Conservation (phyloP, 2,888 invertebrate genomes). For the Coelopa pilipes region DNA sequence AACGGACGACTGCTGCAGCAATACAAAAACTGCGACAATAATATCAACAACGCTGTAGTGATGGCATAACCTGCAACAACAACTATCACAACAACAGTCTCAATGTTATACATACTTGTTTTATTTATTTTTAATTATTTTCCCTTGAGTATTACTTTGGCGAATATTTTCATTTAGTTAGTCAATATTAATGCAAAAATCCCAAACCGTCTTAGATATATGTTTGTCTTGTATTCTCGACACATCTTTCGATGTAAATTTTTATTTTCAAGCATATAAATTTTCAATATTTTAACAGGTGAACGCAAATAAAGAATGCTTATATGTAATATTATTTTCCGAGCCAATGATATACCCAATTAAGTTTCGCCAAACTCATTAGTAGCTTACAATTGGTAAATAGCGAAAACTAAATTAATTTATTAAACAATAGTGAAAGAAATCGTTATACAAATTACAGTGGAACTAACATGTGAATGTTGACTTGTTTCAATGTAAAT, state of each 20-base stretch:
- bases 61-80: slow-evolving; percentile 34
- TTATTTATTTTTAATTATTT: slow-evolving; percentile 47
- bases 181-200: slow-evolving; percentile 44
- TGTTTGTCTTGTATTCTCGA: slow-evolving; percentile 2
- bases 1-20: slow-evolving; percentile 9
- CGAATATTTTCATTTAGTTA: slow-evolving; percentile 59
- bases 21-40: background rate
- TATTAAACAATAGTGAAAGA: slow-evolving; percentile 1
- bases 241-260: slow-evolving; percentile 5
- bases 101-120: slow-evolving; percentile 24
- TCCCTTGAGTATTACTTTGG: slow-evolving; percentile 59
- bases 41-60: background rate
- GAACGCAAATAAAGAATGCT: slow-evolving; percentile 6
- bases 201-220: slow-evolving; percentile 16
- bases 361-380: background rate
- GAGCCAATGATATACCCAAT: slow-evolving; percentile 15
- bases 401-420: background rate
- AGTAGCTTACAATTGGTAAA: background rate
- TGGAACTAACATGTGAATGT: background rate
- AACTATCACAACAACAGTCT: slow-evolving; percentile 37
- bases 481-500: background rate
- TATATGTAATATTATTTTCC: slow-evolving; percentile 14
- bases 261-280: background rate
- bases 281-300: too few species aligned
- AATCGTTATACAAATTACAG: background rate